Conservation (phyloP, 2,113 vertebrate genomes). For the Pituophis catenifer region DNA sequence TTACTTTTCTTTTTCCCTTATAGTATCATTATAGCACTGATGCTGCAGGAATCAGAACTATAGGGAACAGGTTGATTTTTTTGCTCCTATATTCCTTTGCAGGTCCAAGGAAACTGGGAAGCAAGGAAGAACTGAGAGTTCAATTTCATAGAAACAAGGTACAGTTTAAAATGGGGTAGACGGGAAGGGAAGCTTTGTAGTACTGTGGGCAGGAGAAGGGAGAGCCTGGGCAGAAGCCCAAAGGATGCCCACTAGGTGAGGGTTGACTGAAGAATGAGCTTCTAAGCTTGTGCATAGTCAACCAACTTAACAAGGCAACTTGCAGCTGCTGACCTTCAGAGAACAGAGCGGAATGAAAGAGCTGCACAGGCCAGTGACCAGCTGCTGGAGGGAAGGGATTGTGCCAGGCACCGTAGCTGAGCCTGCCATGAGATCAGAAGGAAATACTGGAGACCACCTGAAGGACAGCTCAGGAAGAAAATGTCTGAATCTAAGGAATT, state of each 20-base stretch:
- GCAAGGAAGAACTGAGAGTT: background rate
- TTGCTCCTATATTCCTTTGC: background rate
- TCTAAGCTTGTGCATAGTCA: background rate
- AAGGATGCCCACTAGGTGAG: background rate
- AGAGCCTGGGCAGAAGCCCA: background rate
- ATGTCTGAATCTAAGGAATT: background rate
- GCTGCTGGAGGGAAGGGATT: background rate
- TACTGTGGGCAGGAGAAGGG: background rate
- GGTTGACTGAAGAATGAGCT: background rate
- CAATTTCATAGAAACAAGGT: background rate
- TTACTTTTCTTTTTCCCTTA: background rate
- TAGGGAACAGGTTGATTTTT: background rate
- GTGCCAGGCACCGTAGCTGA: background rate
- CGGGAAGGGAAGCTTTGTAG: background rate
- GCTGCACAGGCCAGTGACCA: background rate
- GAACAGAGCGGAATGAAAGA: background rate
- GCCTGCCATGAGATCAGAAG: background rate
- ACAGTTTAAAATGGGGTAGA: background rate
- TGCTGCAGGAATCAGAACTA: background rate
- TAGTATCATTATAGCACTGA: background rate
- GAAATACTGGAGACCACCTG: background rate
- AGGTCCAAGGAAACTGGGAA: background rate
- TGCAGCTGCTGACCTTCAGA: background rate
- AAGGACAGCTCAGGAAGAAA: background rate
- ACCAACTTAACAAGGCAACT: background rate